Base-by-base conservation (phyloP, 2,888 invertebrate genomes). In the Drosophila lacicola region DNA sequence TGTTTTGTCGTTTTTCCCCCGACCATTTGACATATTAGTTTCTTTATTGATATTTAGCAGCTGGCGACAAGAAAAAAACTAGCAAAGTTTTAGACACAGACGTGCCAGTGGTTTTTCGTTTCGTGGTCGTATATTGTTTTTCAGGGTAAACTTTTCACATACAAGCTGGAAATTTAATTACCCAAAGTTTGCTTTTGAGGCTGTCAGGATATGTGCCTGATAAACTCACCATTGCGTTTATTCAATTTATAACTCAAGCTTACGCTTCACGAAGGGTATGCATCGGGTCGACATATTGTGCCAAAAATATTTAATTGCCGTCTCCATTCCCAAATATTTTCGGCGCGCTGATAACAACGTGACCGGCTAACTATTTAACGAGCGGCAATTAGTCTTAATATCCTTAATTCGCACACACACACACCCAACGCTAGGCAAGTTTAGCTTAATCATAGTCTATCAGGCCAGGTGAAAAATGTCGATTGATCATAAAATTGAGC, bases 1-100 rank as follows among this genome's bases (percentile, higher is more conserved):
- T 17, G 14, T 37, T 21, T 9, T 41, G 55, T 29, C 29, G 29
- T 8, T 17, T 17, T 17, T 17, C 8, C 29, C 55, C 64, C 36
- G 57, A 63, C 42, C 39, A 68, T 74, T 81, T 83, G 86, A 83
- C 86, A 83, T 89, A 90, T 88, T 87, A 89, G 90, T 89, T 88
- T 87, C 82, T 82, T 88, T 90, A 90, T 89, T 88, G 84, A 81
- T 89, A 85, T 81, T 78, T 83, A 73, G 73, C 88, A 86, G 88
- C 76, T 82, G 82, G 70, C 68, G 71, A 75, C 75, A 71, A 34
- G 42, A 58, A 45, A 63, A 42, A 68, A 57, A 39, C 71, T 37
- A 44, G 44, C 41, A 70, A 88, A 85, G 63, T 74, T 88, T 85
- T 70, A 39, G 17, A 44, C 55, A 62, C 37, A 64, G 41, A 67